Conservation (phyloP, 2,888 invertebrate species). For the Callyntrura sp. region DNA sequence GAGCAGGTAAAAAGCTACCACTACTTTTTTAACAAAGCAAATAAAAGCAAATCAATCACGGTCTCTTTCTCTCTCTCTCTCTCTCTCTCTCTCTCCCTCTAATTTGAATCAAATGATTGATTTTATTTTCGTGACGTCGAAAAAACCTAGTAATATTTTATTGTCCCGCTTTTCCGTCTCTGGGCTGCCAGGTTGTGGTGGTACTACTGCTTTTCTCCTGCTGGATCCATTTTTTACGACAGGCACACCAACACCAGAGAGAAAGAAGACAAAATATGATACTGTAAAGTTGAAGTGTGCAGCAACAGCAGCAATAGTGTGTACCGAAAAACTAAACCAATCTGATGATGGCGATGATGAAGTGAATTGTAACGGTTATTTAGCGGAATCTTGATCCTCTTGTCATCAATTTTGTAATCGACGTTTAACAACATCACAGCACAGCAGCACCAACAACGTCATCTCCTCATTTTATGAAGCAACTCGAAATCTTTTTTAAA, state of each 20-base stretch:
- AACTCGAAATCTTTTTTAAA: neutral
- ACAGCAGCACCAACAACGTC: conserved; percentile 8
- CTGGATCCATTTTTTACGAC: conserved; percentile 50
- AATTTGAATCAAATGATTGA: conserved; percentile 75
- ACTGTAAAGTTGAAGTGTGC: conserved; percentile 23
- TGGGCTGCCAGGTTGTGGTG: neutral
- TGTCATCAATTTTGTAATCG: conserved; percentile 76
- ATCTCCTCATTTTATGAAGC: neutral
- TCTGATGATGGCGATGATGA: conserved; percentile 5
- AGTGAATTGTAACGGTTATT: conserved; percentile 65
- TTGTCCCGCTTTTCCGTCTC: conserved; percentile 24
- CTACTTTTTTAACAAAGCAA: conserved; percentile 61
- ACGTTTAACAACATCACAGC: conserved; percentile 54
- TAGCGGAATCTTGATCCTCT: conserved; percentile 67
- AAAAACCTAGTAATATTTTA: conserved; percentile 39
- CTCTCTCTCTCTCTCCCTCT: conserved; percentile 39
- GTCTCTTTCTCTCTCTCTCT: conserved; percentile 32
- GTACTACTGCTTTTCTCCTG: conserved; percentile 12
- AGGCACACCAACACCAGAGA: neutral
- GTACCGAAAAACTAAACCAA: neutral
- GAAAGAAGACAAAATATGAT: conserved; percentile 5
- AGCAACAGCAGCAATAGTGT: too few species aligned
- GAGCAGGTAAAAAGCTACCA: conserved; percentile 29
- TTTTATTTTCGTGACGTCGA: conserved; percentile 62
- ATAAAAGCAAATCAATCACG: conserved; percentile 72